Evolutionary conservation across 2,113 vertebrate species (phyloP).

Genomic region (Pelvicachromis taeniatus): DNA sequence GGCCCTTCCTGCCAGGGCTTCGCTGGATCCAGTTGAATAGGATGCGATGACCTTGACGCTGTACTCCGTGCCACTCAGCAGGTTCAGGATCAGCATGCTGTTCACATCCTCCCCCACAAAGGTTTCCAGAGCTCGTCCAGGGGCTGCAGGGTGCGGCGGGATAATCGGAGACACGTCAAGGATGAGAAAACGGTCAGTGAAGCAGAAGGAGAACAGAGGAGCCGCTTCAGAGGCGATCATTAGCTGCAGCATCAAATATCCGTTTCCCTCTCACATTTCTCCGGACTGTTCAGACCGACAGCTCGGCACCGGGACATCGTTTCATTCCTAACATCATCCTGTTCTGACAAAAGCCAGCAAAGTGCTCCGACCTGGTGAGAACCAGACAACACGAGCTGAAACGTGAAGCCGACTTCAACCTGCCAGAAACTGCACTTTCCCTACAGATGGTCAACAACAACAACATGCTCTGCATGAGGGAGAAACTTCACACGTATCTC

Average conservation of each 20-base stretch:
- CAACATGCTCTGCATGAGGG: neutral
- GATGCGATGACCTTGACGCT: conserved; percentile 91
- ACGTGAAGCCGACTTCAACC: neutral
- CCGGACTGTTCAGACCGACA: neutral
- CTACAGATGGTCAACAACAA: neutral
- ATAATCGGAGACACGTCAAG: neutral
- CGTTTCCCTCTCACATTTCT: neutral
- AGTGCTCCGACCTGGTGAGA: neutral
- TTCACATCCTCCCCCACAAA: conserved; percentile 93
- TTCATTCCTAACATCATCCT: neutral
- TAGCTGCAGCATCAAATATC: neutral
- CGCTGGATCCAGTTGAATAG: conserved; percentile 89
- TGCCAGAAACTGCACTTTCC: neutral
- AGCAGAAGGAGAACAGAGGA: neutral
- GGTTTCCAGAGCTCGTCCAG: conserved; percentile 87
- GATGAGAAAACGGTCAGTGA: neutral
- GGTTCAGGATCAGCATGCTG: conserved; percentile 91
- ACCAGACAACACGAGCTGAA: neutral
- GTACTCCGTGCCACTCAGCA: conserved; percentile 91
- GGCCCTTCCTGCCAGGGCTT: conserved; percentile 82
- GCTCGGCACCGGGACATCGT: fast-evolving
- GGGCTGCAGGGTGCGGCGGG: conserved; percentile 63
- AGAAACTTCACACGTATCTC: neutral
- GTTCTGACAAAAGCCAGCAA: neutral
- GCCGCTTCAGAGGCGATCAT: neutral